phyloP scores from a whole-genome alignment of 2,113 vertebrate species.

The Aldabrachelys gigantea region DNA sequence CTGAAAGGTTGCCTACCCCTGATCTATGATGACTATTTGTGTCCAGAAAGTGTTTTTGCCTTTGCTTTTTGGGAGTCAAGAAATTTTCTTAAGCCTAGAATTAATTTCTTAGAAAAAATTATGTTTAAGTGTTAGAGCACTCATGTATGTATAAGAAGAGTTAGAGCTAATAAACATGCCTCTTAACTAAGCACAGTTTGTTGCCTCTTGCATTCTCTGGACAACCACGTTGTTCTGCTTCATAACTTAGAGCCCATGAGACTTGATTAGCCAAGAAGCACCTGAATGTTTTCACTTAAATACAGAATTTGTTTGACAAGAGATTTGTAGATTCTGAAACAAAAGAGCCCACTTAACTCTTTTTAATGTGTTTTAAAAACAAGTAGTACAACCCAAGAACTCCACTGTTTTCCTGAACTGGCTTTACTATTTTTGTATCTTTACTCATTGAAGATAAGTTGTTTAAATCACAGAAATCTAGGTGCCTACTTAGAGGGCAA shows the following conservation, averaged over 20 bases:
- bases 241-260: constrained; percentile 45
- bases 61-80: not conserved
- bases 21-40: not conserved
- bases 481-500: not conserved
- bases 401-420: accelerated
- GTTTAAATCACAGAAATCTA: not conserved
- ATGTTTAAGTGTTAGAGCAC: constrained; percentile 9
- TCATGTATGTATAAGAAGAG: constrained; percentile 15
- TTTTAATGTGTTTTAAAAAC: constrained; percentile 25
- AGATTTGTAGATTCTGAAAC: constrained; percentile 28
- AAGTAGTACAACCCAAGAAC: constrained; percentile 30
- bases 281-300: constrained; percentile 58
- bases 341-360: constrained; percentile 48
- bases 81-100: not conserved
- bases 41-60: not conserved
- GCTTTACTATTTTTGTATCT: constrained; percentile 50
- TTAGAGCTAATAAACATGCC: constrained; percentile 42
- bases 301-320: constrained; percentile 38
- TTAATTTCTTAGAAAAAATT: not conserved
- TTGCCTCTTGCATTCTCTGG: constrained; percentile 47
- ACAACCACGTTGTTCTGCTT: constrained; percentile 43
- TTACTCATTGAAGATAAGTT: constrained; percentile 12
- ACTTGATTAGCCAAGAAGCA: constrained; percentile 60
- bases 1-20: no score
- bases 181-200: constrained; percentile 44